These are phyloP conservation scores for Parotia lawesii DNA, from an alignment of 2,113 vertebrate genomes.

Conservation along the genomic window DNA sequence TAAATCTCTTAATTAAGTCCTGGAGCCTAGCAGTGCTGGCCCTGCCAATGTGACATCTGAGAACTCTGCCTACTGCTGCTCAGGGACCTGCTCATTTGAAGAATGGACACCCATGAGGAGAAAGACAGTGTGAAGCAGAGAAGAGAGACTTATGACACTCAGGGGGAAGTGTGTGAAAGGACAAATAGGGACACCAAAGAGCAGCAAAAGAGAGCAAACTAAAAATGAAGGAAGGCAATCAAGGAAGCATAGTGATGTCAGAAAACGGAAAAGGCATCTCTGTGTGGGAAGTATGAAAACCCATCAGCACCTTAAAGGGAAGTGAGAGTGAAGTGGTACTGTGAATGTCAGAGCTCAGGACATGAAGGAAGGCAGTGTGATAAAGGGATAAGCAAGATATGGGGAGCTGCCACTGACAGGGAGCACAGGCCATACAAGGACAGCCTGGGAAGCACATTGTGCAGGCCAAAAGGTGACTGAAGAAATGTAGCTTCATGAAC, in stretches of 20 bases:
- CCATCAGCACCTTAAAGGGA: neutral
- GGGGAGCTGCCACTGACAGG: rapidly evolving
- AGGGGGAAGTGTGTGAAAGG: neutral
- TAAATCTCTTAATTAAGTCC: neutral
- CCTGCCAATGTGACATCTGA: neutral
- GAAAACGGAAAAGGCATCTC: neutral
- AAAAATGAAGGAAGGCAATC: neutral
- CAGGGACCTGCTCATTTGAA: rapidly evolving
- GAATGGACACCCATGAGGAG: neutral
- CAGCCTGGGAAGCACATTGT: neutral
- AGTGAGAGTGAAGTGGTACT: neutral
- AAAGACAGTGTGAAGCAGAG: neutral
- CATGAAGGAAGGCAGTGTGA: neutral
- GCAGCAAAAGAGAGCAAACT: neutral
- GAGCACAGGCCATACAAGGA: neutral
- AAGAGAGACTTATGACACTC: neutral
- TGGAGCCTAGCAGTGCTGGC: neutral
- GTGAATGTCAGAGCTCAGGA: neutral
- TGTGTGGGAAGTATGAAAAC: neutral
- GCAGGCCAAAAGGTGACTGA: neutral
- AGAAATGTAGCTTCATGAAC: neutral
- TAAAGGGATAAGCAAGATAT: neutral
- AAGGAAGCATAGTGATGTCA: neutral
- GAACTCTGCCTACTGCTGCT: neutral
- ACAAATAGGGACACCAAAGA: neutral